These are phyloP conservation scores for Antennarius maculatus DNA, from an alignment of 2,797 vertebrate genomes.

Conservation along the genomic window DNA sequence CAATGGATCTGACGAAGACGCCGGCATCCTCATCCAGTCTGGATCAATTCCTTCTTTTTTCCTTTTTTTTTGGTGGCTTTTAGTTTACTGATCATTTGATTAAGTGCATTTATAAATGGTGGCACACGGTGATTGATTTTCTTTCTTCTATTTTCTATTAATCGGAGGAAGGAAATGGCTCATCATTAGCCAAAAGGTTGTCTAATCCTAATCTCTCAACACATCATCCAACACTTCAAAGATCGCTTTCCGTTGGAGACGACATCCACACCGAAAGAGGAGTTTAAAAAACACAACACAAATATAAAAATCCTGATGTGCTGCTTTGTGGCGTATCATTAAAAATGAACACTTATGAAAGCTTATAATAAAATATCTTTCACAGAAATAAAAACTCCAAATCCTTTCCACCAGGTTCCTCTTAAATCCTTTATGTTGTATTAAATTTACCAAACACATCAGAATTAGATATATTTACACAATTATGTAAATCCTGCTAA, in stretches of 20 bases:
- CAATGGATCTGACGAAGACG: conserved; percentile 55
- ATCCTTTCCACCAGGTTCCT: conserved; percentile 28
- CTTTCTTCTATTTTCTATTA: neutral
- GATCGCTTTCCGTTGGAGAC: conserved; percentile 13
- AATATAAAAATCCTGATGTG: conserved; percentile 54
- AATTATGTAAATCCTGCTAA: conserved; percentile 62
- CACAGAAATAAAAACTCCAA: too few species aligned
- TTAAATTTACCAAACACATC: conserved; percentile 28
- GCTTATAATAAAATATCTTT: too few species aligned
- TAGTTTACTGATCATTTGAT: conserved; percentile 67
- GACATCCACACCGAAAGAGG: neutral
- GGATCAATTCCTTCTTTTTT: conserved; percentile 59
- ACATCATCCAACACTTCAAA: conserved; percentile 14
- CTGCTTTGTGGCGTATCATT: too few species aligned
- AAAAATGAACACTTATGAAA: too few species aligned
- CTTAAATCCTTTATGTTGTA: conserved; percentile 31
- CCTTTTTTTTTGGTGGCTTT: conserved; percentile 57
- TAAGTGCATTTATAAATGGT: conserved; percentile 42
- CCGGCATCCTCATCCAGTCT: conserved; percentile 52
- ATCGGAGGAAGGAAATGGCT: conserved; percentile 1
- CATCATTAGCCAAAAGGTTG: conserved; percentile 10
- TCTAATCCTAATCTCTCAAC: conserved; percentile 20
- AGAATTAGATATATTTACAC: conserved; percentile 34
- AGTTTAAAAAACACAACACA: conserved; percentile 22
- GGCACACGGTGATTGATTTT: conserved; percentile 42